These are phyloP conservation scores for Galendromus occidentalis DNA, from an alignment of 1,140 invertebrate species.

Conservation along the genomic window DNA sequence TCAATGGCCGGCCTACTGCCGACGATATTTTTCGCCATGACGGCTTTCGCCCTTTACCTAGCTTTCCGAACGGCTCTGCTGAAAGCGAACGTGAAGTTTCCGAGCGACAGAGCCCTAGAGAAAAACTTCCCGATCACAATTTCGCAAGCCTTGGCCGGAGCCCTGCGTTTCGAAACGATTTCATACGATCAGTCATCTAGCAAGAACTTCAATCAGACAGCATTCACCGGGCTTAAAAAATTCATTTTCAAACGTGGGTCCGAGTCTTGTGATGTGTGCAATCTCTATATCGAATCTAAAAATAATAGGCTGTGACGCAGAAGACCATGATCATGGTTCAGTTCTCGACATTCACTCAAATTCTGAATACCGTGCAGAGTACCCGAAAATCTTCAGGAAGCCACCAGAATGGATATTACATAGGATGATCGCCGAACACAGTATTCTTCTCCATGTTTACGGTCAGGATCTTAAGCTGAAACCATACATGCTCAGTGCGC, in stretches of 20 bases:
- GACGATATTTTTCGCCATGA: background rate
- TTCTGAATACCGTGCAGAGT: slow-evolving; percentile 12
- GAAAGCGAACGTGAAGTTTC: background rate
- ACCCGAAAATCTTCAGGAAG: slow-evolving; percentile 1
- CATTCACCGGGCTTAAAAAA: background rate
- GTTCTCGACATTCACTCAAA: slow-evolving; percentile 11
- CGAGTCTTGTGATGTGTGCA: background rate
- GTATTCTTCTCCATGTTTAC: slow-evolving; percentile 31
- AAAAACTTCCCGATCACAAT: slow-evolving; percentile 5
- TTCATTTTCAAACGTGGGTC: background rate
- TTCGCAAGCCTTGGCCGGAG: background rate
- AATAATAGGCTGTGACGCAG: too few species aligned
- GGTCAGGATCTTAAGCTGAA: slow-evolving; percentile 26
- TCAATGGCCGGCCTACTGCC: too few species aligned
- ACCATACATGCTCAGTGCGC: slow-evolving; percentile 35
- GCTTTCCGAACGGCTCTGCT: background rate
- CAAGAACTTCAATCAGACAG: background rate
- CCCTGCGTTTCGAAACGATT: background rate
- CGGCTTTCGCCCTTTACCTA: background rate
- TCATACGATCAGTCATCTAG: background rate
- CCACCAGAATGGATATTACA: background rate
- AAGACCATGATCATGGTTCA: slow-evolving; percentile 1
- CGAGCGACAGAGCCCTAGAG: background rate
- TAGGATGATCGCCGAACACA: slow-evolving; percentile 30
- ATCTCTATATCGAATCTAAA: too few species aligned